Base-by-base conservation (phyloP, 2,888 invertebrate species). In the Caradrina kadenii region DNA sequence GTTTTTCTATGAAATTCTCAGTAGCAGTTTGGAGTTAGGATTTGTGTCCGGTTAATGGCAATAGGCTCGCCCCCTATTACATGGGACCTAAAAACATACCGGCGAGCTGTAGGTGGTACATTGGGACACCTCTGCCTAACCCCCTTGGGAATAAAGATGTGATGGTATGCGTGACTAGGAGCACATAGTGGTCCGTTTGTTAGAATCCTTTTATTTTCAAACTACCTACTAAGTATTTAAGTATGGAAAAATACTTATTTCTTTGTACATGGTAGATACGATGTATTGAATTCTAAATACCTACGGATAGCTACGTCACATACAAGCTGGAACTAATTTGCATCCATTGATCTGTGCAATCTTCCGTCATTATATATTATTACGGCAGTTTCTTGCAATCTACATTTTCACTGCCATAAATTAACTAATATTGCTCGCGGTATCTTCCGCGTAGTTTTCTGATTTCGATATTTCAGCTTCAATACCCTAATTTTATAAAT, bases 271-370 rank as follows among this genome's bases (percentile, higher is more conserved):
- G n/a, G n/a, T n/a, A n/a, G n/a, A 19, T 5, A 56, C 15, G 19
- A 35, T 35, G 19, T 7, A 26, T 62, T 49, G 49, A 15, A 22
- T 26, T 39, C 15, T 39, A 21, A 11, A 11, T 39, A 50, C n/a
- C 48, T 35, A 31, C 45, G n/a, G 21, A 4, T 31, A 1, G n/a
- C 10, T 39, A 13, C 2, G 0, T 31, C 31, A 31, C 31, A 8
- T 8, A 35, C 35, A 8, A 21, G 21, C 35, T 19, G 42, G 7
- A 6, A n/a, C 17, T 58, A 15, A 49, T 69, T 68, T n/a, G 49
- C 39, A 39, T 48, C 26, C 48, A 48, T 48, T 68, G 17, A 22
- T 7, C 35, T 22, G 11, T 17, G 48, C 35, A 35, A 69, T 69
- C 10, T 19, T 54, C 15, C 19, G 45, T 48, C 1, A 19, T 69